Conservation (phyloP, 2,888 invertebrate species). For the Pimpla rufipes region DNA sequence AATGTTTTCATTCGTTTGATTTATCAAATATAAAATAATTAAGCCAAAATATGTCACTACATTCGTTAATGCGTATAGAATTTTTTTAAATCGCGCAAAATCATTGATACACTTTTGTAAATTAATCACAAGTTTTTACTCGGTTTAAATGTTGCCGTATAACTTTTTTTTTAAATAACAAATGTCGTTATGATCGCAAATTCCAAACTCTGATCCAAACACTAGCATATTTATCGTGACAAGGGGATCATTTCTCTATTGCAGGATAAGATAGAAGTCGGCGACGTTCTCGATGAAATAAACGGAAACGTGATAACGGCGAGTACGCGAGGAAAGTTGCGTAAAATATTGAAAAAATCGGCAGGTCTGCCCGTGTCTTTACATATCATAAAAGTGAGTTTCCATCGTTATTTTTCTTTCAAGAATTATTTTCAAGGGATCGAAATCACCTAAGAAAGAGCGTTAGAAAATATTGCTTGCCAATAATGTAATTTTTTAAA, state of each 20-base stretch:
- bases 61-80: too few species aligned
- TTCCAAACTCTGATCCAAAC: not conserved
- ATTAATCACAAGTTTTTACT: too few species aligned
- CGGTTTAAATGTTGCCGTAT: too few species aligned
- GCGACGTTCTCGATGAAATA: slow-evolving; percentile 89
- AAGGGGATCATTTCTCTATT: slow-evolving; percentile 68
- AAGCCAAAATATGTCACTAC: too few species aligned
- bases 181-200: not conserved
- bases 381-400: slow-evolving; percentile 86
- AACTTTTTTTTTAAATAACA: not conserved
- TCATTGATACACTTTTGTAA: too few species aligned
- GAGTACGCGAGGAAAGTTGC: slow-evolving; percentile 86
- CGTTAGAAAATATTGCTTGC: too few species aligned
- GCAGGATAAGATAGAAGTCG: slow-evolving; percentile 87
- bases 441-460: too few species aligned
- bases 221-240: not conserved
- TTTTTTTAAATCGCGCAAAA: too few species aligned
- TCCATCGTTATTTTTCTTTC: not conserved
- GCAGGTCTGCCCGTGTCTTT: slow-evolving; percentile 86
- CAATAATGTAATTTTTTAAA: too few species aligned
- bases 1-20: not conserved
- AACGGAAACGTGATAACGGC: slow-evolving; percentile 87
- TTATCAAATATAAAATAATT: too few species aligned
- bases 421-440: slow-evolving; percentile 6
- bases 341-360: slow-evolving; percentile 85